These are phyloP conservation scores for Diarsia brunnea DNA, from an alignment of 2,888 invertebrate species.

Conservation along the genomic window DNA sequence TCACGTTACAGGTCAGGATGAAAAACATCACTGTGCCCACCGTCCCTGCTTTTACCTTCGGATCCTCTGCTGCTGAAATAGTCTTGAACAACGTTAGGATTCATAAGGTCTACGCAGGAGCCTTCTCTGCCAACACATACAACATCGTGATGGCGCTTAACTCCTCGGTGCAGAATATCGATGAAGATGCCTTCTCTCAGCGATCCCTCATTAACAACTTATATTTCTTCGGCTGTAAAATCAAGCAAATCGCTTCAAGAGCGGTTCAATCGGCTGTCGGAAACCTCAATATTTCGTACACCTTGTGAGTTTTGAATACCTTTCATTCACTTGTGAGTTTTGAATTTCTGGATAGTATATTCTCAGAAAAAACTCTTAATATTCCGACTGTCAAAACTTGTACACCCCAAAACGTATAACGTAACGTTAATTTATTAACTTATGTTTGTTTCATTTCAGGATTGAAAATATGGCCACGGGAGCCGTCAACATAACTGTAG, in stretches of 20 bases:
- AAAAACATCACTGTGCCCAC: slow-evolving; percentile 91
- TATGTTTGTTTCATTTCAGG: slow-evolving; percentile 84
- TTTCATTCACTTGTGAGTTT: too few relatives aligned
- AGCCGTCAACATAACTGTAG: slow-evolving; percentile 92
- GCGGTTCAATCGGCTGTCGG: slow-evolving; percentile 92
- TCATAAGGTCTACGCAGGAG: slow-evolving; percentile 90
- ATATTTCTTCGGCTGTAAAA: slow-evolving; percentile 90
- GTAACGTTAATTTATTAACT: background rate
- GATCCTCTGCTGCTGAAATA: slow-evolving; percentile 92
- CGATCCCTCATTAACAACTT: slow-evolving; percentile 92
- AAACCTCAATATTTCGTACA: slow-evolving; percentile 92
- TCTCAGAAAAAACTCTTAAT: background rate
- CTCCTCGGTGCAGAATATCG: slow-evolving; percentile 91
- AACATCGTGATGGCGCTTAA: slow-evolving; percentile 91
- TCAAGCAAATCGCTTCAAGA: slow-evolving; percentile 89
- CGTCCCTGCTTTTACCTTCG: slow-evolving; percentile 92
- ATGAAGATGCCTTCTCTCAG: slow-evolving; percentile 92
- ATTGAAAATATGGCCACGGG: slow-evolving; percentile 91
- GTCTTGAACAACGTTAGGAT: slow-evolving; percentile 89
- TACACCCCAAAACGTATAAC: background rate
- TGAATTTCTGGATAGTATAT: background rate
- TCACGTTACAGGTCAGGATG: slow-evolving; percentile 91
- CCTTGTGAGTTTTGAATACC: slow-evolving; percentile 85
- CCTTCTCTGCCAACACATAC: slow-evolving; percentile 93
- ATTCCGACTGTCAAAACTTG: background rate